These are phyloP conservation scores for Pseudomyrmex pallidus DNA, from an alignment of 1,140 invertebrate genomes.

Conservation along the genomic window DNA sequence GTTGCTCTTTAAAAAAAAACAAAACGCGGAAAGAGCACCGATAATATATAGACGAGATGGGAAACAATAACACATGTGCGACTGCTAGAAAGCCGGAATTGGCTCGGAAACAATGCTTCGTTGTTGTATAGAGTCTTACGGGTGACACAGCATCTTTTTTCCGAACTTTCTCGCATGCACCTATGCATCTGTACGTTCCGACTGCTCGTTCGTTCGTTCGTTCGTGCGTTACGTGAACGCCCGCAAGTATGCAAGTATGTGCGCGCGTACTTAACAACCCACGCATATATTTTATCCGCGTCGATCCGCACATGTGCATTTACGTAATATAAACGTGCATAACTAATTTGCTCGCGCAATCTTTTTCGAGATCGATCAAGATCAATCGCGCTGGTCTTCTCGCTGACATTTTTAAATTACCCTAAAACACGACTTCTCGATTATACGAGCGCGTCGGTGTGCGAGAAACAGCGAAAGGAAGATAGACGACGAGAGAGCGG, in stretches of 20 bases:
- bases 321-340: slow-evolving; percentile 16
- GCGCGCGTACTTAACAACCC: neutral
- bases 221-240: neutral
- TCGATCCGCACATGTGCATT: neutral
- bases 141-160: slow-evolving; percentile 49
- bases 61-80: slow-evolving; percentile 37
- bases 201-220: neutral
- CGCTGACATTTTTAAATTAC: too few relatives aligned
- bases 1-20: neutral
- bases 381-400: neutral
- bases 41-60: slow-evolving; percentile 2
- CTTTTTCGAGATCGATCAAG: slow-evolving; percentile 1
- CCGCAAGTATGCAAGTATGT: neutral
- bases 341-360: neutral
- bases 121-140: slow-evolving; percentile 12
- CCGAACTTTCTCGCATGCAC: slow-evolving; percentile 37
- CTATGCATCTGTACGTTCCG: neutral
- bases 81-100: slow-evolving; percentile 52
- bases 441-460: neutral
- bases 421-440: too few relatives aligned
- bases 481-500: slow-evolving; percentile 18
- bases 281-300: neutral
- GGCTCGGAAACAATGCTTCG: slow-evolving; percentile 33
- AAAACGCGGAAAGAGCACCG: slow-evolving; percentile 2
- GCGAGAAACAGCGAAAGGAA: neutral